These are phyloP conservation scores for Gandaritis pyraliata DNA, from an alignment of 2,888 invertebrate species.

Conservation along the genomic window DNA sequence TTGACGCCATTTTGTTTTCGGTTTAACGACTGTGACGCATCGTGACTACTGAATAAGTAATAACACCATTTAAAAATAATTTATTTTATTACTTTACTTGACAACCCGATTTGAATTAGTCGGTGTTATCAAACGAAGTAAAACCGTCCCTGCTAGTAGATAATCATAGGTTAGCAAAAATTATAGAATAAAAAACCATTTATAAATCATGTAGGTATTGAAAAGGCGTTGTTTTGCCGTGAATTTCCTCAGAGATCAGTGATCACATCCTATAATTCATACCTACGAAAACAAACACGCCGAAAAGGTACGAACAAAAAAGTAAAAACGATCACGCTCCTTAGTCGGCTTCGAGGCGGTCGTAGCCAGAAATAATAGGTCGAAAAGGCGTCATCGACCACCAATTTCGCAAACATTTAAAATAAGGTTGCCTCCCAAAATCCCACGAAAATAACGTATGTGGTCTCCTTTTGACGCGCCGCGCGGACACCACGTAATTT, in stretches of 20 bases:
- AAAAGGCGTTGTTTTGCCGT: slow-evolving; percentile 46
- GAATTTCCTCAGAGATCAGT: slow-evolving; percentile 78
- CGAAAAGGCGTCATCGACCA: slow-evolving; percentile 78
- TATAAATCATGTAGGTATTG: slow-evolving; percentile 30
- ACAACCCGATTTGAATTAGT: slow-evolving; percentile 21
- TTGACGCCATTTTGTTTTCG: slow-evolving; percentile 38
- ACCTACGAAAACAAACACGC: slow-evolving; percentile 81
- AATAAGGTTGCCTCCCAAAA: slow-evolving; percentile 63
- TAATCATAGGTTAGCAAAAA: slow-evolving; percentile 13
- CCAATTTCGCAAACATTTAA: slow-evolving; percentile 75
- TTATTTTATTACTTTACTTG: slow-evolving; percentile 29
- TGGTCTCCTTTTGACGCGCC: slow-evolving; percentile 79
- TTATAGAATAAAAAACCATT: slow-evolving; percentile 27
- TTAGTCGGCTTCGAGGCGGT: slow-evolving; percentile 64
- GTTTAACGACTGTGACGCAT: slow-evolving; percentile 26
- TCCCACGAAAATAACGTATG: slow-evolving; percentile 74
- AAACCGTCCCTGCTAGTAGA: slow-evolving; percentile 4
- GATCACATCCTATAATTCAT: slow-evolving; percentile 72
- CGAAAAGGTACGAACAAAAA: slow-evolving; percentile 53
- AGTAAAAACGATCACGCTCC: slow-evolving; percentile 67
- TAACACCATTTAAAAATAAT: slow-evolving; percentile 19
- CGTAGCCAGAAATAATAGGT: slow-evolving; percentile 76
- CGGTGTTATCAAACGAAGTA: not conserved
- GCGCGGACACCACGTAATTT: slow-evolving; percentile 67
- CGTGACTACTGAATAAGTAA: slow-evolving; percentile 31